phyloP scores from a whole-genome alignment of 1,140 invertebrate genomes.

The Brachionus angularis region DNA sequence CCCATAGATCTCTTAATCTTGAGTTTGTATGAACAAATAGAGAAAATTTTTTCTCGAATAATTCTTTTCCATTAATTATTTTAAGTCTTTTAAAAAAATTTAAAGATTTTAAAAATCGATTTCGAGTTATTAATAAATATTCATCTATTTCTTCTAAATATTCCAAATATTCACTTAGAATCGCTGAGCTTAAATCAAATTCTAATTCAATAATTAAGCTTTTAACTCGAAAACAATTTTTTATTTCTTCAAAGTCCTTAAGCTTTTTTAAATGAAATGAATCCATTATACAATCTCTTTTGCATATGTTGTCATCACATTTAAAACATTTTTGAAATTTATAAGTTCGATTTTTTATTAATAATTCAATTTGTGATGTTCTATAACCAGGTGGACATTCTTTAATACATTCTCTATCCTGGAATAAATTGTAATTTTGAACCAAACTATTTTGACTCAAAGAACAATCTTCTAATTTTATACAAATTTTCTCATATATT shows the following conservation, averaged over 20 bases:
- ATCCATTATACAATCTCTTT: conserved; percentile 5
- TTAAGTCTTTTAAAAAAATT: conserved; percentile 11
- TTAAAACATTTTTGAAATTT: conserved; percentile 2
- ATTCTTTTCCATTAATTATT: conserved; percentile 14
- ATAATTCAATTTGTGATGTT: not conserved
- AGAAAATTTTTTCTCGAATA: conserved; percentile 27
- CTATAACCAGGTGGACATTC: conserved; percentile 20
- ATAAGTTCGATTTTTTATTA: not conserved
- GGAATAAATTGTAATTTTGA: conserved; percentile 1
- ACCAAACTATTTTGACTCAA: not conserved
- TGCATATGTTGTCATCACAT: conserved; percentile 8
- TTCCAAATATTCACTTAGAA: conserved; percentile 3
- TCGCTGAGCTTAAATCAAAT: not conserved
- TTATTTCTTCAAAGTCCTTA: not conserved
- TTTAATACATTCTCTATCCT: conserved; percentile 6
- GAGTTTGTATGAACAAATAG: conserved; percentile 20
- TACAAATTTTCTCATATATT: conserved; percentile 16
- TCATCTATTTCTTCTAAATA: conserved; percentile 31
- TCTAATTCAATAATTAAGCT: conserved; percentile 1
- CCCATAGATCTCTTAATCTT: conserved; percentile 20
- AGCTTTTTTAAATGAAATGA: conserved; percentile 3
- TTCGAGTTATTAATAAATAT: not conserved
- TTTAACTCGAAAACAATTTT: conserved; percentile 25
- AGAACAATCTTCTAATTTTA: conserved; percentile 10
- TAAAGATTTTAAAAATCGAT: not conserved